Conservation (phyloP, 2,888 invertebrate genomes). For the Macropis europaea region DNA sequence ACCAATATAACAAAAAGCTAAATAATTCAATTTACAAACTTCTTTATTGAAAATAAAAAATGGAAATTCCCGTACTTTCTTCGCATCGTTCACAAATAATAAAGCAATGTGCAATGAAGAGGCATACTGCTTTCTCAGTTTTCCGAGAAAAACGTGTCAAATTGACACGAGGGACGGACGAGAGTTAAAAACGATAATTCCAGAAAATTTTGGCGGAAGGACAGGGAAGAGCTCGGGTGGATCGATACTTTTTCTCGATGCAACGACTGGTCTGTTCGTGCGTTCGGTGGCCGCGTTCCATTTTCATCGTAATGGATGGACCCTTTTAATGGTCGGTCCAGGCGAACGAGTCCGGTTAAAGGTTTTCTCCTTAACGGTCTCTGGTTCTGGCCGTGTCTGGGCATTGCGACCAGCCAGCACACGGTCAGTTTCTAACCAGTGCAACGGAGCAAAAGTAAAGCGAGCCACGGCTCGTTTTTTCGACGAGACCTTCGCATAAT, state of each 20-base stretch:
- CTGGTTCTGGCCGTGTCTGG: conserved; percentile 45
- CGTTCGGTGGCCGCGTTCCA: conserved; percentile 58
- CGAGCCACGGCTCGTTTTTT: conserved; percentile 2
- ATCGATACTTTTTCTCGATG: conserved; percentile 43
- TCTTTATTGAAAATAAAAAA: no score
- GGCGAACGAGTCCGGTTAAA: conserved; percentile 60
- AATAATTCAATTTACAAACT: no score
- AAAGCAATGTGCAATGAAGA: no score
- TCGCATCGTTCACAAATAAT: no score
- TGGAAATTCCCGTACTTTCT: no score
- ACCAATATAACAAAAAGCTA: no score
- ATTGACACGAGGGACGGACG: neutral
- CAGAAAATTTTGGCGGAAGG: conserved; percentile 10
- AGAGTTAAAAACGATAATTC: neutral
- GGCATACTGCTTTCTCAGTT: no score
- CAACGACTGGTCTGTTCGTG: conserved; percentile 27
- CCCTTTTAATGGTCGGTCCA: conserved; percentile 58
- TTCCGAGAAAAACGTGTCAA: no score
- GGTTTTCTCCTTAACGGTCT: conserved; percentile 61
- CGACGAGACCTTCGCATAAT: conserved; percentile 31
- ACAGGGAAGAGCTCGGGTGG: conserved; percentile 13
- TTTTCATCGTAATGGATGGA: conserved; percentile 66
- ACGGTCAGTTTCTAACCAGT: conserved; percentile 40
- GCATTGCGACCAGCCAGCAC: conserved; percentile 35
- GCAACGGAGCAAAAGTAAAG: conserved; percentile 31